phyloP scores from a whole-genome alignment of 2,113 vertebrate genomes.

The Eolophus roseicapilla region DNA sequence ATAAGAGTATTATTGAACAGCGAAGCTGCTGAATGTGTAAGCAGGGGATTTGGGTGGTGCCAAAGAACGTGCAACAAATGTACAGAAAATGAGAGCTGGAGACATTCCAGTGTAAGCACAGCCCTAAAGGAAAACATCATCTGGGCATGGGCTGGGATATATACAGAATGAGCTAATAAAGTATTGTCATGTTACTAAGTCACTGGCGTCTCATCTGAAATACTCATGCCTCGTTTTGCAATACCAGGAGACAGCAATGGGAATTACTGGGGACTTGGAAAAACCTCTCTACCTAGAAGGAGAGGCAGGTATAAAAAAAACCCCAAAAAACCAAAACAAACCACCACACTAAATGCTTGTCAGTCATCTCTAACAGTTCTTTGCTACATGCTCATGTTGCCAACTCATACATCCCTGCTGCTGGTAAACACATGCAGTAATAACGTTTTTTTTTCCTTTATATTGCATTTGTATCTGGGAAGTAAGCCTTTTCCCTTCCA shows the following conservation, averaged over 20 bases:
- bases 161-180: background rate
- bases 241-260: background rate
- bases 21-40: conserved; percentile 6
- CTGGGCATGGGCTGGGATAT: background rate
- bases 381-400: background rate
- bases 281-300: background rate
- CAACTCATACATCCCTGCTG: accelerated
- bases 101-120: background rate
- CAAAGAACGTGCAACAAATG: conserved; percentile 31
- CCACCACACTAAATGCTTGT: background rate
- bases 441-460: background rate
- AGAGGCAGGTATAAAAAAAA: background rate
- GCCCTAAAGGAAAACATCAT: background rate
- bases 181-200: background rate
- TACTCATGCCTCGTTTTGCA: background rate
- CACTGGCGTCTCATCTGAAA: background rate
- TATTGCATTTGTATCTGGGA: background rate
- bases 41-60: background rate
- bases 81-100: conserved; percentile 25
- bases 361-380: background rate
- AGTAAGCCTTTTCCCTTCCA: background rate
- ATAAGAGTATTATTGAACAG: background rate
- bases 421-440: background rate
- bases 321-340: background rate
- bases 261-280: background rate